Evolutionary conservation across 2,888 invertebrate species (phyloP).

Genomic region (Geotrupes spiniger): DNA sequence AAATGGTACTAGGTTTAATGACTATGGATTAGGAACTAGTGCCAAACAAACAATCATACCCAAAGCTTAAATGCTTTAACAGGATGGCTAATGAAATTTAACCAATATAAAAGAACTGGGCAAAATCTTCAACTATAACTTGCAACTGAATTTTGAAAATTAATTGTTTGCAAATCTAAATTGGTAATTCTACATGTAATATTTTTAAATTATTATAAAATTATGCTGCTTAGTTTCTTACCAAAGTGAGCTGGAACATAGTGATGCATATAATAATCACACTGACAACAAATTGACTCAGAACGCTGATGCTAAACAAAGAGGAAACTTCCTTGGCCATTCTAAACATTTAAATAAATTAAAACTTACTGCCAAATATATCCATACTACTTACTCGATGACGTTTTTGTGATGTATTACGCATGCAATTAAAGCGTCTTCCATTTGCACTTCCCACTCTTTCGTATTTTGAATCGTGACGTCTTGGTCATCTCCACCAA

Average conservation of each 20-base stretch:
- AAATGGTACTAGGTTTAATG: too few species aligned
- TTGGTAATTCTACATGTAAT: too few species aligned
- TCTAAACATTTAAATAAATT: slow-evolving; percentile 30
- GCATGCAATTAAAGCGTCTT: slow-evolving; percentile 22
- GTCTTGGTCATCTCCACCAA: slow-evolving; percentile 4
- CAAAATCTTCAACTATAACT: too few species aligned
- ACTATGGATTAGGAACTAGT: too few species aligned
- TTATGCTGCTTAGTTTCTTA: too few species aligned
- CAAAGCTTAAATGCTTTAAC: too few species aligned
- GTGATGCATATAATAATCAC: slow-evolving; percentile 46
- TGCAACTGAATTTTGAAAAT: too few species aligned
- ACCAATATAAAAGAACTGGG: too few species aligned
- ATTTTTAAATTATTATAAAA: too few species aligned
- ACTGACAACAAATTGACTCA: slow-evolving; percentile 42
- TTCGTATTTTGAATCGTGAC: neutral
- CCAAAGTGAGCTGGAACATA: slow-evolving; percentile 43
- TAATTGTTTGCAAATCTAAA: too few species aligned
- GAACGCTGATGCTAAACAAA: slow-evolving; percentile 36
- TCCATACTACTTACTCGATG: slow-evolving; percentile 20
- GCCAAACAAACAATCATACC: too few species aligned
- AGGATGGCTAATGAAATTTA: too few species aligned
- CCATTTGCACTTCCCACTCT: slow-evolving; percentile 25
- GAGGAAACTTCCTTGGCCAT: slow-evolving; percentile 39
- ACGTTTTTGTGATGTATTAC: slow-evolving; percentile 28
- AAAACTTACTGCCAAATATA: neutral